Percentiles rank a stretch among this genome's conserved stretches.
These are phyloP conservation scores for Parthenolecanium corni DNA, from an alignment of 2,888 invertebrate genomes.

Conservation along the genomic window DNA sequence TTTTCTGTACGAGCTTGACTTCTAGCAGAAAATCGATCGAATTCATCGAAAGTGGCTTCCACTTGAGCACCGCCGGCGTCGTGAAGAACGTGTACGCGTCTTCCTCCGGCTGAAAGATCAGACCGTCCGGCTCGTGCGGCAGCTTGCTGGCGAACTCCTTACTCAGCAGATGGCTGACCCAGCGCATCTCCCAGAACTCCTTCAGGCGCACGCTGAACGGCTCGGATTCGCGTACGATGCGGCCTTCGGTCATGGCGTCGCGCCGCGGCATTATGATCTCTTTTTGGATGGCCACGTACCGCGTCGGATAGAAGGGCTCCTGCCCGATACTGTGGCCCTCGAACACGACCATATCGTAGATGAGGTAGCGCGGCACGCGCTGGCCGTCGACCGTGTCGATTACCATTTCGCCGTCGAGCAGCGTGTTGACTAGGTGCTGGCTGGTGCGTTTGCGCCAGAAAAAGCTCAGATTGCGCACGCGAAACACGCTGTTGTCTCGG, in stretches of 20 bases:
- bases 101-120: conserved; percentile 88
- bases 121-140: conserved; percentile 90
- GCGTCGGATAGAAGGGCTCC: conserved; percentile 58
- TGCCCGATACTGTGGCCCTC: conserved; percentile 67
- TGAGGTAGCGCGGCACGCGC: conserved; percentile 75
- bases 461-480: conserved; percentile 69
- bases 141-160: conserved; percentile 76
- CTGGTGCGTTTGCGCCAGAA: conserved; percentile 58
- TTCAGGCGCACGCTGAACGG: conserved; percentile 86
- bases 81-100: conserved; percentile 74
- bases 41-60: conserved; percentile 91
- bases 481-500: conserved; percentile 84
- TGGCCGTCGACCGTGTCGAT: conserved; percentile 68
- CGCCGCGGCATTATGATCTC: conserved; percentile 44
- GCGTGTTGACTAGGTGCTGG: conserved; percentile 62
- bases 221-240: conserved; percentile 62
- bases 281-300: conserved; percentile 58
- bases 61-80: conserved; percentile 79
- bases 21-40: conserved; percentile 90
- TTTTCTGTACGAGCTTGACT: conserved; percentile 58
- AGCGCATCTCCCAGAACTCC: conserved; percentile 76
- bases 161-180: conserved; percentile 56
- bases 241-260: conserved; percentile 62
- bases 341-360: conserved; percentile 84
- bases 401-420: conserved; percentile 95